Evolutionary conservation across 2,888 invertebrate genomes (phyloP).

Genomic region (Athetis lepigone): DNA sequence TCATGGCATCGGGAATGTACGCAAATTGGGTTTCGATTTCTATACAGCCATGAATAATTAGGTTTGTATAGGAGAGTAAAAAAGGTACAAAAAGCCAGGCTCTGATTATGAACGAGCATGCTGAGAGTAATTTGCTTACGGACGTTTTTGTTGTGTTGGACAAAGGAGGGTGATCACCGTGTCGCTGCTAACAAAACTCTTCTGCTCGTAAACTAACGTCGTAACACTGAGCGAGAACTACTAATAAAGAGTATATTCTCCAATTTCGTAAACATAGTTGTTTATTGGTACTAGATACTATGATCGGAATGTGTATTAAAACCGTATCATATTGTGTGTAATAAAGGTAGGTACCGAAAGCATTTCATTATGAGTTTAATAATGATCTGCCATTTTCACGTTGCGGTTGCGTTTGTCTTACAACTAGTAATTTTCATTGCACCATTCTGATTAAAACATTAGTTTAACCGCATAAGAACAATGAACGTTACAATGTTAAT

Average conservation of each 20-base stretch:
- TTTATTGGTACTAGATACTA: conserved; percentile 8
- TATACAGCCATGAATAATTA: conserved; percentile 71
- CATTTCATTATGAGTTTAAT: conserved; percentile 23
- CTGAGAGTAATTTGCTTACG: conserved; percentile 23
- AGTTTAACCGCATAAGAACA: conserved; percentile 21
- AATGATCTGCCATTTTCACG: conserved; percentile 19
- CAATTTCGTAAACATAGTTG: too few species aligned
- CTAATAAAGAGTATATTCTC: background rate
- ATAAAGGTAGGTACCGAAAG: background rate
- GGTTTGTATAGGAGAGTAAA: conserved; percentile 60
- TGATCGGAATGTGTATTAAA: background rate
- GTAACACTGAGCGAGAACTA: background rate
- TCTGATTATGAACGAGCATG: conserved; percentile 46
- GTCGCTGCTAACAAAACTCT: conserved; percentile 1
- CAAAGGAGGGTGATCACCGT: conserved; percentile 1
- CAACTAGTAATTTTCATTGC: conserved; percentile 25
- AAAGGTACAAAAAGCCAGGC: conserved; percentile 56
- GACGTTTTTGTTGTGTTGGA: conserved; percentile 32
- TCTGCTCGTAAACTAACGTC: background rate
- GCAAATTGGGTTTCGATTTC: conserved; percentile 82
- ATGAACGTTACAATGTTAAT: conserved; percentile 15
- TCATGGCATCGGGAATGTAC: conserved; percentile 74
- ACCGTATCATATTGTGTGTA: background rate
- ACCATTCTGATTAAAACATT: conserved; percentile 34
- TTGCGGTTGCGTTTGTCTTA: conserved; percentile 20